Conservation (phyloP, 2,797 vertebrate genomes). For the Rhynchotus rufescens region DNA sequence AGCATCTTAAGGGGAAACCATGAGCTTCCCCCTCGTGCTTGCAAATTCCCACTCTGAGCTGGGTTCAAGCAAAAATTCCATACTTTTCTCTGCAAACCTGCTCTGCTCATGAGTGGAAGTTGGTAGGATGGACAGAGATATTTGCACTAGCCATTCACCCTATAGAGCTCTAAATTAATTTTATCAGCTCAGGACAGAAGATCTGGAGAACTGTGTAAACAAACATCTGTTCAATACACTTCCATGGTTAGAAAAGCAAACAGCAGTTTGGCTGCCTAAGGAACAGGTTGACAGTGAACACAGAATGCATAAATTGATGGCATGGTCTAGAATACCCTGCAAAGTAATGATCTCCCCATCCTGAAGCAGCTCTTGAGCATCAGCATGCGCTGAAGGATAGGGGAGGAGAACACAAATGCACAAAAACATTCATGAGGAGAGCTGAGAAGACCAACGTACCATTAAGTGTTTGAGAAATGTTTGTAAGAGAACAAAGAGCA, state of each 20-base stretch:
- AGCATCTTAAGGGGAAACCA: neutral
- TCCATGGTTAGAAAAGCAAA: slow-evolving; percentile 56
- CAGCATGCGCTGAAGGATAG: neutral
- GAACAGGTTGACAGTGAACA: slow-evolving; percentile 66
- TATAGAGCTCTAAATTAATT: slow-evolving; percentile 59
- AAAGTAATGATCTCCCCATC: slow-evolving; percentile 18
- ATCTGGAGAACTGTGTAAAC: slow-evolving; percentile 64
- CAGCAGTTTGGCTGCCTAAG: slow-evolving; percentile 49
- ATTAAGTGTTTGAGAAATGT: neutral
- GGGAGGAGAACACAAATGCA: neutral
- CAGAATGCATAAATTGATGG: slow-evolving; percentile 32
- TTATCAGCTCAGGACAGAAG: slow-evolving; percentile 59
- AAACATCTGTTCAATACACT: slow-evolving; percentile 70
- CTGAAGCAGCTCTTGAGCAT: neutral
- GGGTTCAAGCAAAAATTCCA: slow-evolving; percentile 1
- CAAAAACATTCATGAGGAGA: neutral
- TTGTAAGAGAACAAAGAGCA: neutral
- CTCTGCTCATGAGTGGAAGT: neutral
- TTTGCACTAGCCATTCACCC: slow-evolving; percentile 5
- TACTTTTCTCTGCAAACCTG: neutral
- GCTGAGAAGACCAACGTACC: neutral
- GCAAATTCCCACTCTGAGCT: neutral
- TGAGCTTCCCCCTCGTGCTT: neutral
- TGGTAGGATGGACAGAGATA: neutral
- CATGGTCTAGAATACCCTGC: neutral